A percentile compares a stretch with the other conserved stretches of the same genome.
These are phyloP conservation scores for Phenacoccus solenopsis DNA, from an alignment of 1,140 invertebrate genomes.

Conservation along the genomic window DNA sequence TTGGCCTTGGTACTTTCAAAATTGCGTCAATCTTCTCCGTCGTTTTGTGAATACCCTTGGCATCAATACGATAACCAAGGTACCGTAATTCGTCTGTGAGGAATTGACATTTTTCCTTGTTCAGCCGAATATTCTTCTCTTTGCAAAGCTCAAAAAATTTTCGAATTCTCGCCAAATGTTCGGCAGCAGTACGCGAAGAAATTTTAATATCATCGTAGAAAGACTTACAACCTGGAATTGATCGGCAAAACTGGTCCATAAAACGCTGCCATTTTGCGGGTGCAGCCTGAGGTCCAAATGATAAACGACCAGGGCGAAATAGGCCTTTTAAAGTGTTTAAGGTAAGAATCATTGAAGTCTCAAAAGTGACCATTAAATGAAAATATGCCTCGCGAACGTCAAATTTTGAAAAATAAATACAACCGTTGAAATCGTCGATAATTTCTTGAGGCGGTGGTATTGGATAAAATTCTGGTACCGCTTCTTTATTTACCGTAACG, in stretches of 20 bases:
- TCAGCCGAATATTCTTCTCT: constrained; percentile 10
- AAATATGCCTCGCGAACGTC: constrained; percentile 29
- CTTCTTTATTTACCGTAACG: constrained; percentile 32
- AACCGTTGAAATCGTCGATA: constrained; percentile 24
- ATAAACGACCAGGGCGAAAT: constrained; percentile 28
- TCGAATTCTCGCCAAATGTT: constrained; percentile 10
- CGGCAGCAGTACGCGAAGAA: neutral
- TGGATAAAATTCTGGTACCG: constrained; percentile 21
- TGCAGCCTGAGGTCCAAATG: constrained; percentile 29
- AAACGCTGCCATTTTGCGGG: constrained; percentile 29
- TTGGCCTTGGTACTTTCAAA: constrained; percentile 29
- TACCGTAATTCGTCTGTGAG: constrained; percentile 19
- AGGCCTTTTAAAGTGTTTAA: constrained; percentile 30
- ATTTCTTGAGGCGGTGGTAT: constrained; percentile 23
- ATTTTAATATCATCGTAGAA: constrained; percentile 24
- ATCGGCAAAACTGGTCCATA: constrained; percentile 25
- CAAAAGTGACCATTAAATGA: constrained; percentile 28
- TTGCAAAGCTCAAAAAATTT: constrained; percentile 18
- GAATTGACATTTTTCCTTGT: constrained; percentile 20
- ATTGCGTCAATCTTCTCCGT: constrained; percentile 32
- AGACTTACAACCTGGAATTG: constrained; percentile 15
- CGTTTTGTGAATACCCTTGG: constrained; percentile 14
- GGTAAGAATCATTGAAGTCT: constrained; percentile 28
- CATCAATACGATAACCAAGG: constrained; percentile 20
- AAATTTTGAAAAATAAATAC: constrained; percentile 27